Evolutionary conservation across 2,113 vertebrate genomes (phyloP), one percentile per base, ranked within the genome.

Genomic region (Epinephelus moara): DNA sequence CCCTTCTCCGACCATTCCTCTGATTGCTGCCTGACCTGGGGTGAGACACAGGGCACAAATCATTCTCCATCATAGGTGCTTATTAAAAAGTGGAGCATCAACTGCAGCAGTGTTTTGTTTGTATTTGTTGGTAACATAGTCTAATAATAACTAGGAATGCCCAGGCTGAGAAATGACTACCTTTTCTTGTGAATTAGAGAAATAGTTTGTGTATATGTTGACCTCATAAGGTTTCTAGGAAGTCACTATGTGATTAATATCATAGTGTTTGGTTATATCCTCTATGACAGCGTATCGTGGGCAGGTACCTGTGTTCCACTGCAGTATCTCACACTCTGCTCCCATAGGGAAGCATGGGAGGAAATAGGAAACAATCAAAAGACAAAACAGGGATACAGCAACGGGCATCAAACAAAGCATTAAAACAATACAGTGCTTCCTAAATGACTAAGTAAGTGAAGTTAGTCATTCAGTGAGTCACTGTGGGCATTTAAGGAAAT

Each of bases 1-100:
- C 6, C 98, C 98, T 89, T 99, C 98, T 2, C 98, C 98, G 18
- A 99, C 97, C 93, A 99, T 96, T 3, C 97, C 98, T 33, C 98
- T 96, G 89, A 99, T 98, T 27, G 98, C 98, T 61, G 98, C 98
- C 94, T 99, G 98, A 88, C 98, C 98, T 99, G 80, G 25, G 72
- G 76, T 67, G 11, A 53, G 30, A 64, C 12, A 86, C 12, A 11
- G 70, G 59, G 56, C 62, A 73, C 19, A 69, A 18, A 59, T 80
- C 45, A 75, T 25, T 69, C 18, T 45, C 37, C 6, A 53, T 60
- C 70, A 53, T 53, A 53, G 64, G 15, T 69, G 27, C 68, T 66
- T 70, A 73, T 77, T 77, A 67, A 25, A 37, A 77, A 23, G 64
- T 17, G 21, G 8, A 52, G 18, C 13, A 23, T 62, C 15, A 47